Conservation (phyloP, 2,797 vertebrate genomes). For the Ctenosaura bakeri region DNA sequence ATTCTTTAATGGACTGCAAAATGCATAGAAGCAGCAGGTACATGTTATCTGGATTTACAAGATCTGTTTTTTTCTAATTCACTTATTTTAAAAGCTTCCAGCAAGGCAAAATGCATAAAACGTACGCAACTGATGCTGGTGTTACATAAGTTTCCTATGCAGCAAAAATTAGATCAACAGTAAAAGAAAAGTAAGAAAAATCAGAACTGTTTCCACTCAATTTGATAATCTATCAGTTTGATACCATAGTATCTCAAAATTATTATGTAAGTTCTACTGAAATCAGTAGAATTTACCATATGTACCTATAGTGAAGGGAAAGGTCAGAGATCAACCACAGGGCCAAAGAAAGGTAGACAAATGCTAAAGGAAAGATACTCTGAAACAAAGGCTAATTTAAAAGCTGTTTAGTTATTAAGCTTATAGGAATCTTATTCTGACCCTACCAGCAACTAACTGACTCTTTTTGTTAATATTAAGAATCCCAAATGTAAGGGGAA, state of each 20-base stretch:
- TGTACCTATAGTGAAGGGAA: neutral
- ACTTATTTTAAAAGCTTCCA: too few relatives aligned
- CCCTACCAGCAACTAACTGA: too few relatives aligned
- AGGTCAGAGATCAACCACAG: neutral
- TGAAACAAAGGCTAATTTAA: too few relatives aligned
- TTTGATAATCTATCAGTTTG: neutral
- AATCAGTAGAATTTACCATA: neutral
- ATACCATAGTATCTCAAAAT: neutral
- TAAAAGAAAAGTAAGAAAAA: constrained; percentile 7
- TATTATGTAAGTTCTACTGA: neutral
- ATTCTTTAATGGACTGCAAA: constrained; percentile 90
- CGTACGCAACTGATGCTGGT: too few relatives aligned
- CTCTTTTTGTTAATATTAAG: too few relatives aligned
- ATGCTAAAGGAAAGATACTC: neutral
- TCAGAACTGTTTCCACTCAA: neutral
- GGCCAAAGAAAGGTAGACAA: neutral
- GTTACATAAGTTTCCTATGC: too few relatives aligned
- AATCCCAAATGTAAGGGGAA: too few relatives aligned
- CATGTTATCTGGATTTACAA: constrained; percentile 3
- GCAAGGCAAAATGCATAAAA: too few relatives aligned
- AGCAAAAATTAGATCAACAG: too few relatives aligned
- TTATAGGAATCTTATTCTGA: too few relatives aligned
- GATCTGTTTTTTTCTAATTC: neutral
- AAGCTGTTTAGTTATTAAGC: neutral
- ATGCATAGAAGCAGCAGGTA: constrained; percentile 49